Evolutionary conservation across 2,113 vertebrate species (phyloP).

Genomic region (Hepsetus odoe): DNA sequence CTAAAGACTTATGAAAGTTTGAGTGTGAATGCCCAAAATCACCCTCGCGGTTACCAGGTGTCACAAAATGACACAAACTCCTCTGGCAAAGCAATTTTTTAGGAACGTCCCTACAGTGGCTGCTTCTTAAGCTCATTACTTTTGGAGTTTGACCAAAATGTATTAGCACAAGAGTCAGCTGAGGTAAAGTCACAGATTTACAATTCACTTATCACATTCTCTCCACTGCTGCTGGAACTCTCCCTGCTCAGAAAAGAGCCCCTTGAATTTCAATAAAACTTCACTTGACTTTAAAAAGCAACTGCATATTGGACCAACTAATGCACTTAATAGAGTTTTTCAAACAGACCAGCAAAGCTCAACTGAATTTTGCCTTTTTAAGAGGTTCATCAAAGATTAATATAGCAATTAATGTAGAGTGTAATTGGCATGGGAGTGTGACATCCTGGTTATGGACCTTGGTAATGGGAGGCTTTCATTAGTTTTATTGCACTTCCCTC

Average conservation of each 20-base stretch:
- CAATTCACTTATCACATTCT: slow-evolving; percentile 63
- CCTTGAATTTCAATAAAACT: slow-evolving; percentile 57
- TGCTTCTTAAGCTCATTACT: slow-evolving; percentile 72
- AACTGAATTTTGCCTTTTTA: slow-evolving; percentile 38
- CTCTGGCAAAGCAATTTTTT: slow-evolving; percentile 18
- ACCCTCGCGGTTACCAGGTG: slow-evolving; percentile 46
- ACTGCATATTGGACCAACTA: slow-evolving; percentile 48
- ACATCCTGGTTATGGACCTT: not conserved
- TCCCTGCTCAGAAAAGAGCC: slow-evolving; percentile 24
- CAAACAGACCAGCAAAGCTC: slow-evolving; percentile 39
- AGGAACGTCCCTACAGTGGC: slow-evolving; percentile 19
- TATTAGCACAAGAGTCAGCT: slow-evolving; percentile 64
- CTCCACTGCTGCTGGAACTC: slow-evolving; percentile 59
- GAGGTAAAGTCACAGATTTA: slow-evolving; percentile 64
- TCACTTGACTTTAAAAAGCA: slow-evolving; percentile 54
- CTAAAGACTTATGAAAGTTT: slow-evolving; percentile 67
- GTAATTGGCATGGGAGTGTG: not conserved
- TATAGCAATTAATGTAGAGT: slow-evolving; percentile 21
- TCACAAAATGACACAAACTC: slow-evolving; percentile 44
- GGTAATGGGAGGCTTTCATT: slow-evolving; percentile 5
- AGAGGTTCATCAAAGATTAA: slow-evolving; percentile 25
- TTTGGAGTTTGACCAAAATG: slow-evolving; percentile 68
- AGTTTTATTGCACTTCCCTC: not conserved
- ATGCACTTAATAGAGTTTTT: slow-evolving; percentile 64
- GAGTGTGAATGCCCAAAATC: slow-evolving; percentile 62